Base-by-base conservation (phyloP, 2,888 invertebrate genomes). In the Zhengitettix transpicula region DNA sequence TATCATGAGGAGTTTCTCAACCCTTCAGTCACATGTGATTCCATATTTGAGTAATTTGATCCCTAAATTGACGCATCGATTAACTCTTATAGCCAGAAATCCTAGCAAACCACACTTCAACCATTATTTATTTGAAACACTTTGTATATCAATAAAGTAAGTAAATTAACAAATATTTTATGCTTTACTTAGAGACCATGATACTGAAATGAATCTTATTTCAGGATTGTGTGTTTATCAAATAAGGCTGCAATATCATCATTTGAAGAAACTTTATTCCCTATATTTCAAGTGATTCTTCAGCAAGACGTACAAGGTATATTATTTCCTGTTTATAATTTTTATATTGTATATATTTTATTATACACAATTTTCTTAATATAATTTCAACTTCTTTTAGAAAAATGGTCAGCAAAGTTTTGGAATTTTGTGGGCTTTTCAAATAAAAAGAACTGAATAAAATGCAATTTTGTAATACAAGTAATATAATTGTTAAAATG, bases 61-160 rank as follows among this genome's bases (percentile, higher is more conserved):
- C 63, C 88, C 90, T 0, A 86, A 89, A 69, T 77, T 98, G 17
- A 93, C 93, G 0, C 81, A 84, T 65, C 91, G 93, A 72, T 75
- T 98, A 53, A 75, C 84, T 8, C 74, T 82, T 44, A 93, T 95
- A 41, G 83, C 94, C 58, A 90, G 90, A 76, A 98, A 97, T 77
- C 92, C 98, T 0, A 91, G 90, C 68, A 90, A 94, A 68, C 98
- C 99, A 0, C 91, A 96, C 72, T 98, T 98, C 77, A 98, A 98
- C 77, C 99, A 99, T 72, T 99, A 90, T 74, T 78, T 99, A 47
- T 99, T 99, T 71, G 99, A 99, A 77, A 89, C 92, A 0, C 77
- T 99, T 52, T 90, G 95, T 40, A 76, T 99, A 54, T 83, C 87
- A 7, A 86, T 92, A n/a, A 85, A 84, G 87, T 88, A 71, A 78